Evolutionary conservation across 30 jellyfish, hydroid and myxozoan genomes (phyloP).

Genomic region (Aurelia sp.): DNA sequence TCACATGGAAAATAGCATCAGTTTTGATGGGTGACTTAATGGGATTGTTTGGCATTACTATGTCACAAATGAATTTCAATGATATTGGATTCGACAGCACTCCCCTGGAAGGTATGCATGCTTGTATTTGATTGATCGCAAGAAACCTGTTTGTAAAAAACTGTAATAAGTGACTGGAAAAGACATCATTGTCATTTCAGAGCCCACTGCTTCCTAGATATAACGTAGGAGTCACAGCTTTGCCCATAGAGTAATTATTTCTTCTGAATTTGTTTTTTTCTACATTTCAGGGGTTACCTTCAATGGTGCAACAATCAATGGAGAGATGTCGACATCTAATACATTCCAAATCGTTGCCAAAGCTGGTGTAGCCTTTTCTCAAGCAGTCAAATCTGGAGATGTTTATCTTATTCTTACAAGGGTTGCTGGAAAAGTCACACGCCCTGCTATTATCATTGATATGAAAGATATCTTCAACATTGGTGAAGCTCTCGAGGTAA

Average conservation of each 20-base stretch:
- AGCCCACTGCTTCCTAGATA: too few species aligned
- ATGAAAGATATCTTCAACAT: constrained; percentile 41
- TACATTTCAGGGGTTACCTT: constrained; percentile 24
- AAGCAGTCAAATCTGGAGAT: constrained; percentile 36
- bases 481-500: constrained; percentile 37
- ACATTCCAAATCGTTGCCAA: constrained; percentile 55
- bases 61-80: constrained; percentile 29
- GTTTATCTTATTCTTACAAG: constrained; percentile 48
- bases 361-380: constrained; percentile 29
- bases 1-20: constrained; percentile 31
- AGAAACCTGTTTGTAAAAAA: too few species aligned
- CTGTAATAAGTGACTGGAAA: too few species aligned
- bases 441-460: constrained; percentile 50
- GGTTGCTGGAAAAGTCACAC: constrained; percentile 42
- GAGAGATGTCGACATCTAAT: constrained; percentile 20
- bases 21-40: constrained; percentile 44
- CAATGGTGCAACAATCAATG: constrained; percentile 52
- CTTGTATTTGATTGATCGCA: too few species aligned
- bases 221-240: too few species aligned
- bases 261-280: too few species aligned
- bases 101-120: not conserved
- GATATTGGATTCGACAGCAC: constrained; percentile 67
- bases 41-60: constrained; percentile 62
- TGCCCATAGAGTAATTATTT: too few species aligned
- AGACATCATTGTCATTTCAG: too few species aligned